A percentile compares a stretch with the other conserved stretches of the same genome.
Conservation (phyloP, 2,113 vertebrate species). For the Muscicapa adusta region DNA sequence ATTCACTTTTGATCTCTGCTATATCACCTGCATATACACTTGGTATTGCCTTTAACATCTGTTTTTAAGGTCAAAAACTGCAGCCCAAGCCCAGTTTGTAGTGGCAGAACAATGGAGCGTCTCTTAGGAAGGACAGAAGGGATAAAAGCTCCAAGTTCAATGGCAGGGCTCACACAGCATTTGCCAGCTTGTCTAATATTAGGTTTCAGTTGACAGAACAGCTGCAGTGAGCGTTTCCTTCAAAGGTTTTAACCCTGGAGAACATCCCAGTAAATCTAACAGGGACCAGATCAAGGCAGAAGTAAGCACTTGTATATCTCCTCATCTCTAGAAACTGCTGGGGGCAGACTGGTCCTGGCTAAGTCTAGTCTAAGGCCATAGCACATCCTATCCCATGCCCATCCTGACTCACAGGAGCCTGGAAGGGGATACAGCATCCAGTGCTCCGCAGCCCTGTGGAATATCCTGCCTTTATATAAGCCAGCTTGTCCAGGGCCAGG, state of each 20-base stretch:
- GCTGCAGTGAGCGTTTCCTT: neutral
- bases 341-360: neutral
- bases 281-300: neutral
- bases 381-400: neutral
- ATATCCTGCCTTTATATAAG: neutral
- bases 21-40: neutral
- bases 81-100: neutral
- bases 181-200: neutral
- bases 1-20: neutral
- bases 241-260: neutral
- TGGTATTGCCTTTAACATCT: neutral
- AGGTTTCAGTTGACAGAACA: neutral
- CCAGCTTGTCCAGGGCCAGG: neutral
- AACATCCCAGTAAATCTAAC: neutral
- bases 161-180: neutral
- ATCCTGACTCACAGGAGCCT: accelerated
- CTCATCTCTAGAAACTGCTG: neutral
- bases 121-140: neutral
- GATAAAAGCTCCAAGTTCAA: neutral
- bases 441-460: neutral
- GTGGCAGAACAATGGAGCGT: neutral
- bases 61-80: neutral
- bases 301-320: neutral
- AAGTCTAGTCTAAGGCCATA: neutral
- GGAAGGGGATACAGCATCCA: neutral